Evolutionary conservation across 2,888 invertebrate genomes (phyloP).

Genomic region (Calameuta pallipes): DNA sequence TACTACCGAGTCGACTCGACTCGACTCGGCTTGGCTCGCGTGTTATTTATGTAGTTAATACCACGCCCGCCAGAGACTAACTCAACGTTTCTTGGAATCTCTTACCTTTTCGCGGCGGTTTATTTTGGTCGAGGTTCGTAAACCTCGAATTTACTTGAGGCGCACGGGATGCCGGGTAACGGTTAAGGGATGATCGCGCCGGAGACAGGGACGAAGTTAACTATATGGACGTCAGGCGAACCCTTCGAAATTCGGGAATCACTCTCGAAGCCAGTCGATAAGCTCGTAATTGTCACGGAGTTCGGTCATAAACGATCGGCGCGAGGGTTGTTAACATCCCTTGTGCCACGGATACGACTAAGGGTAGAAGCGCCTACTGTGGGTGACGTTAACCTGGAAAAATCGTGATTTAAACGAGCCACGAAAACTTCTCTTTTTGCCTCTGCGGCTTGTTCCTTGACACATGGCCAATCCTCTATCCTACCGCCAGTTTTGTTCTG

Average conservation of each 20-base stretch:
- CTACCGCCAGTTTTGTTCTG: background rate
- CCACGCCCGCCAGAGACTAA: slow-evolving; percentile 50
- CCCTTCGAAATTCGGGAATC: background rate
- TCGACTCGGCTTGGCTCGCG: slow-evolving; percentile 27
- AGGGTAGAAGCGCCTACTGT: slow-evolving; percentile 17
- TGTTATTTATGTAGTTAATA: slow-evolving; percentile 59
- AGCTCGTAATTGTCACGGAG: slow-evolving; percentile 41
- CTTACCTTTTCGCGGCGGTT: slow-evolving; percentile 34
- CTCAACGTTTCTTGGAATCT: slow-evolving; percentile 49
- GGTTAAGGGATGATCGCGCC: slow-evolving; percentile 15
- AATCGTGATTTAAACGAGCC: slow-evolving; percentile 48
- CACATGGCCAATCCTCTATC: background rate
- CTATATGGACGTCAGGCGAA: background rate
- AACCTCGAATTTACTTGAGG: slow-evolving; percentile 51
- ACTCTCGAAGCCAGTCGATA: slow-evolving; percentile 14
- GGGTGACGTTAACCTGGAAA: slow-evolving; percentile 39
- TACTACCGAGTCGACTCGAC: background rate
- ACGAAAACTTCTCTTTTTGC: slow-evolving; percentile 10
- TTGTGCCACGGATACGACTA: background rate
- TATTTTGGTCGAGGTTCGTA: slow-evolving; percentile 39
- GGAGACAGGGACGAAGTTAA: slow-evolving; percentile 20
- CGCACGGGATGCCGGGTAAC: slow-evolving; percentile 20
- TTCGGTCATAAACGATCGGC: slow-evolving; percentile 11
- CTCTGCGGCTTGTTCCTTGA: background rate
- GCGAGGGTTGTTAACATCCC: slow-evolving; percentile 9